Conservation (phyloP, 2,113 vertebrate genomes). For the Acrocephalus arundinaceus region DNA sequence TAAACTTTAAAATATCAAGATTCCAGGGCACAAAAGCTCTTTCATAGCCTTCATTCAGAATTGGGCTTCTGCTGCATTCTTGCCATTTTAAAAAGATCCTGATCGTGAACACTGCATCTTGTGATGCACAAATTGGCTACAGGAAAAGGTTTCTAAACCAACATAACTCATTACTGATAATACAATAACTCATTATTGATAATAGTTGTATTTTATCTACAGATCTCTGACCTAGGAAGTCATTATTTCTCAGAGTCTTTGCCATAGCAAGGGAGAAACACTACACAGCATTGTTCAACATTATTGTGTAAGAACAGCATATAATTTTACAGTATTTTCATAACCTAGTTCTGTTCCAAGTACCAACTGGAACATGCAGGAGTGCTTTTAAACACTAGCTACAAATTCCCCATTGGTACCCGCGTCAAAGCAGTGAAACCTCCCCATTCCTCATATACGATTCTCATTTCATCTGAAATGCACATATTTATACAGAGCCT, state of each 20-base stretch:
- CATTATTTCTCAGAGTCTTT: not conserved
- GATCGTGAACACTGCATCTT: not conserved
- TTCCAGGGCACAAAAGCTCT: slow-evolving; percentile 30
- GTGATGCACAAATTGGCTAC: not conserved
- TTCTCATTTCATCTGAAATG: not conserved
- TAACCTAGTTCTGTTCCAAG: not conserved
- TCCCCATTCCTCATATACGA: accelerated
- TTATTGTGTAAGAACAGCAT: not conserved
- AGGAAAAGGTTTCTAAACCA: slow-evolving; percentile 10
- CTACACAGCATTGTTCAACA: not conserved
- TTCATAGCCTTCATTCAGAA: not conserved
- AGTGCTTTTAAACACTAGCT: not conserved
- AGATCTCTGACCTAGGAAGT: not conserved
- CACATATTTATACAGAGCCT: not conserved
- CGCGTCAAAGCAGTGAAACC: not conserved
- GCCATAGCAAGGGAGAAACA: not conserved
- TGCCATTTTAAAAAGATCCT: slow-evolving; percentile 24
- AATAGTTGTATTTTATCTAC: not conserved
- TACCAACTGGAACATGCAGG: not conserved
- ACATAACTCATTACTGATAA: not conserved
- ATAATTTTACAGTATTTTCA: slow-evolving; percentile 9
- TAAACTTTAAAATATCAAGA: not conserved
- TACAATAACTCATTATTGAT: slow-evolving; percentile 3
- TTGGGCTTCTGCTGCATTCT: not conserved
- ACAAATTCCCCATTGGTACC: not conserved